Evolutionary conservation across 2,113 vertebrate species (phyloP).

Genomic region (Notechis scutatus): DNA sequence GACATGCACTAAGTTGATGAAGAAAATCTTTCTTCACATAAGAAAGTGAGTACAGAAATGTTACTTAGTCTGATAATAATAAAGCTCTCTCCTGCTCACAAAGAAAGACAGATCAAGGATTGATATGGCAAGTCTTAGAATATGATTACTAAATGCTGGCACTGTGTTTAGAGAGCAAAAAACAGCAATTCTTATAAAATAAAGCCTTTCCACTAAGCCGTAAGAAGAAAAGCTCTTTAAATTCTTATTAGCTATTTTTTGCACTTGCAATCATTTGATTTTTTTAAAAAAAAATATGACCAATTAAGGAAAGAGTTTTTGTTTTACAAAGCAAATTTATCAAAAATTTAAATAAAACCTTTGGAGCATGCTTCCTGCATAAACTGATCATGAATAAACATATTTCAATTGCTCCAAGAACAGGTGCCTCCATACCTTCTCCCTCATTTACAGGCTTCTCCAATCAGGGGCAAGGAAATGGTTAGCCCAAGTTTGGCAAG

Average conservation of each 20-base stretch:
- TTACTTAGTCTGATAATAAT: conserved; percentile 20
- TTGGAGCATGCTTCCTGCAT: conserved; percentile 59
- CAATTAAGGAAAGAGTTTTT: conserved; percentile 62
- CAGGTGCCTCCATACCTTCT: conserved; percentile 57
- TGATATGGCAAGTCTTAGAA: neutral
- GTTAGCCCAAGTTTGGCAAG: conserved; percentile 64
- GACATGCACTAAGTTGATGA: conserved; percentile 29
- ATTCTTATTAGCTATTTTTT: conserved; percentile 59
- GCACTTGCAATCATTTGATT: conserved; percentile 51
- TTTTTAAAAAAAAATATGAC: conserved; percentile 23
- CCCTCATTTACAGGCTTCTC: conserved; percentile 45
- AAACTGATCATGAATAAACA: conserved; percentile 68
- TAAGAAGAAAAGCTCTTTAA: conserved; percentile 30
- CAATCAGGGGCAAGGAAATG: conserved; percentile 59
- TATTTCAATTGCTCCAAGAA: conserved; percentile 60
- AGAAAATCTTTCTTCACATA: conserved; percentile 28
- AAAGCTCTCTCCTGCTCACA: conserved; percentile 47
- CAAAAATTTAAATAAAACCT: conserved; percentile 65
- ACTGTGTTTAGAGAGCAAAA: conserved; percentile 16
- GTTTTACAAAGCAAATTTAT: conserved; percentile 63
- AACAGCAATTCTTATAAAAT: conserved; percentile 10
- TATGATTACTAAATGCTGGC: neutral
- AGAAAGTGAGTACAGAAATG: conserved; percentile 36
- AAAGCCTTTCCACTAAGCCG: conserved; percentile 8
- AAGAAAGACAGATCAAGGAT: conserved; percentile 23